Percentiles rank a stretch among this genome's conserved stretches.
These are phyloP conservation scores for Dendrolimus kikuchii DNA, from an alignment of 1,140 invertebrate species.

Conservation along the genomic window DNA sequence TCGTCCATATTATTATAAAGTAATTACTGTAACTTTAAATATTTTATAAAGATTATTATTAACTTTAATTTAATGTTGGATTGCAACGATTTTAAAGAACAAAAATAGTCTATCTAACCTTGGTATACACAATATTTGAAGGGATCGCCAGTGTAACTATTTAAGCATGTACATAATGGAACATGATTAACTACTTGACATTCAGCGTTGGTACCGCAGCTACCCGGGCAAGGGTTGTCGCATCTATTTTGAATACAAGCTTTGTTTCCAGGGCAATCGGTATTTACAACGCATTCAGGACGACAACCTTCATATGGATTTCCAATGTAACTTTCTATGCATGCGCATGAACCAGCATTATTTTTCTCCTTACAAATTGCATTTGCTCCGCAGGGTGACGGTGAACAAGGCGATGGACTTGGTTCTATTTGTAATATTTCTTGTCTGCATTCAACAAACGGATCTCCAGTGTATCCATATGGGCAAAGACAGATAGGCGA, in stretches of 20 bases:
- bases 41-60: too few species aligned
- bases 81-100: too few species aligned
- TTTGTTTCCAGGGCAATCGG: conserved; percentile 77
- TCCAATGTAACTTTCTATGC: conserved; percentile 78
- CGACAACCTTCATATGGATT: conserved; percentile 83
- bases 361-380: conserved; percentile 79
- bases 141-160: conserved; percentile 81
- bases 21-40: too few species aligned
- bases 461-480: conserved; percentile 76
- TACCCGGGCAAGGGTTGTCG: conserved; percentile 77
- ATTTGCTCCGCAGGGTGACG: conserved; percentile 82
- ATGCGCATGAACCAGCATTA: conserved; percentile 78
- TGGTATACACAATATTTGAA: conserved; percentile 76
- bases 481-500: conserved; percentile 81
- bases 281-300: conserved; percentile 80
- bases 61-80: too few species aligned
- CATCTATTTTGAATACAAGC: conserved; percentile 77
- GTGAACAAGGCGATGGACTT: conserved; percentile 72
- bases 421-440: conserved; percentile 44
- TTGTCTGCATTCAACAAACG: conserved; percentile 75
- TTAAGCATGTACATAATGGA: conserved; percentile 77
- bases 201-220: conserved; percentile 74
- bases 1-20: too few species aligned
- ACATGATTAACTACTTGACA: conserved; percentile 80
- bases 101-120: conserved; percentile 28